Conservation (phyloP, 2,888 invertebrate species). For the Leptopilina syphax region DNA sequence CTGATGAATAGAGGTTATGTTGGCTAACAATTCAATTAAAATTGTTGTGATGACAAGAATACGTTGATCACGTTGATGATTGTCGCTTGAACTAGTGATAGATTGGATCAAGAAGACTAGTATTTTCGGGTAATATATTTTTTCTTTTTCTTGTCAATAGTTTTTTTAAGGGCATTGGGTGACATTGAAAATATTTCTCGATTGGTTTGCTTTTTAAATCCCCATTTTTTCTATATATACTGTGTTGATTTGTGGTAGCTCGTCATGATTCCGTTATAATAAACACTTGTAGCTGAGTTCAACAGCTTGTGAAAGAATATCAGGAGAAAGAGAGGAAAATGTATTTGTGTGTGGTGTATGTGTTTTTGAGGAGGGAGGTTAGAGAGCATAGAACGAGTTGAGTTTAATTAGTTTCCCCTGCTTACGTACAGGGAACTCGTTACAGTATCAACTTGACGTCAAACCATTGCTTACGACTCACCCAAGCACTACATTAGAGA, state of each 20-base stretch:
- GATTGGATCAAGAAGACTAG: no score
- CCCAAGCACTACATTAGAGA: constrained; percentile 30
- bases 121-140: background rate
- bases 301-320: constrained; percentile 44
- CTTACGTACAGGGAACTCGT: constrained; percentile 45
- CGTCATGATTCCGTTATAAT: constrained; percentile 26
- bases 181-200: constrained; percentile 12
- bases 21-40: no score
- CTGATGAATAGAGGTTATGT: no score
- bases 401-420: constrained; percentile 54
- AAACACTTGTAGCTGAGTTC: constrained; percentile 30
- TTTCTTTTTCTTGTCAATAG: background rate
- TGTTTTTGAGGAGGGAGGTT: constrained; percentile 1
- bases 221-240: background rate
- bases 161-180: constrained; percentile 29
- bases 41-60: no score
- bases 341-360: background rate
- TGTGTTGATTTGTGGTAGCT: background rate
- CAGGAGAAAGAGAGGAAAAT: constrained; percentile 27
- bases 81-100: no score
- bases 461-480: constrained; percentile 34
- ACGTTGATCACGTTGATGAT: no score
- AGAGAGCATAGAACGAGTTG: constrained; percentile 41
- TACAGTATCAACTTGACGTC: constrained; percentile 31
- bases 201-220: background rate